These are phyloP conservation scores for Enteromius argenteus DNA, from an alignment of 2,797 vertebrate genomes.

Conservation along the genomic window DNA sequence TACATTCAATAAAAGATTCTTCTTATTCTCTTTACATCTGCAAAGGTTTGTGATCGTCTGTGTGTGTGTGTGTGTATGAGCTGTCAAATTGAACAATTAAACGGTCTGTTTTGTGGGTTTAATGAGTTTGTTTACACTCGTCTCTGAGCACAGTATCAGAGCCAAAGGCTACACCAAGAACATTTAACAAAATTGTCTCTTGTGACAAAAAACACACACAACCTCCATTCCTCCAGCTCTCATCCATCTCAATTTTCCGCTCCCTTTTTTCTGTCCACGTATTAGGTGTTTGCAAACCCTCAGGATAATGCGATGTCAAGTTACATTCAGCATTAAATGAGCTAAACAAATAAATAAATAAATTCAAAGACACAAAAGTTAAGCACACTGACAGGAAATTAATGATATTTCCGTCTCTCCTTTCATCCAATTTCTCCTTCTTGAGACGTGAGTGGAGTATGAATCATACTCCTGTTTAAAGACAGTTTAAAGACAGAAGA, in stretches of 20 bases:
- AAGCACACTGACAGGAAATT: constrained; percentile 52
- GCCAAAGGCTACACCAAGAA: constrained; percentile 42
- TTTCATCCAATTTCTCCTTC: constrained; percentile 30
- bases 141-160: constrained; percentile 17
- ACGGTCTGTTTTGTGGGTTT: constrained; percentile 5
- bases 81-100: constrained; percentile 18
- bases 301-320: constrained; percentile 34
- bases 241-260: constrained; percentile 37
- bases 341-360: constrained; percentile 50
- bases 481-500: constrained; percentile 11
- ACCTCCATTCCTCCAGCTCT: background rate
- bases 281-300: background rate
- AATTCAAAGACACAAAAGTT: constrained; percentile 34
- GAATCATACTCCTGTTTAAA: constrained; percentile 14
- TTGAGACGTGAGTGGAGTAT: constrained; percentile 35
- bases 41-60: background rate
- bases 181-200: constrained; percentile 36
- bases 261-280: constrained; percentile 1
- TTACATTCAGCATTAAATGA: constrained; percentile 39
- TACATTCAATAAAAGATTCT: background rate
- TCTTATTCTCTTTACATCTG: background rate
- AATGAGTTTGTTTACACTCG: constrained; percentile 46
- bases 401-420: constrained; percentile 53
- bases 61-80: background rate
- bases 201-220: constrained; percentile 3